These are phyloP conservation scores for Plecturocebus donacophilus DNA, from an alignment of 2,113 vertebrate genomes.

Conservation along the genomic window DNA sequence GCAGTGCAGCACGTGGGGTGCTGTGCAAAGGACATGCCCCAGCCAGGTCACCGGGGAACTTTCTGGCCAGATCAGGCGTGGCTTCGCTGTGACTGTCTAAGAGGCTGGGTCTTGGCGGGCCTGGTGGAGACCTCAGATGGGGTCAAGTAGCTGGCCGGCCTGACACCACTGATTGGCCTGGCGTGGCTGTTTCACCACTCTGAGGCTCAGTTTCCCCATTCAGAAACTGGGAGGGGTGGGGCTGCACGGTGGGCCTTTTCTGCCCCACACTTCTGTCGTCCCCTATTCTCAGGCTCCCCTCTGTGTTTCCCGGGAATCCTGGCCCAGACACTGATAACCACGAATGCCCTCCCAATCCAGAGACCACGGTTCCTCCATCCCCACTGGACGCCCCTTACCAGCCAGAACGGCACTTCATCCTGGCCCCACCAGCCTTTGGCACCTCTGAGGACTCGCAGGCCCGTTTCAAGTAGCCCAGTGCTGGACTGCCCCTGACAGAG, in stretches of 20 bases:
- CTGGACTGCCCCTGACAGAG: not conserved
- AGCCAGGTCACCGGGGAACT: not conserved
- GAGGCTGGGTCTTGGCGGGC: not conserved
- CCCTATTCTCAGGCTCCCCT: not conserved
- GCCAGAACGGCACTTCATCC: not conserved
- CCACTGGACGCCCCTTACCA: too few species aligned
- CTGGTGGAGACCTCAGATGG: not conserved
- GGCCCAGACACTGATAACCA: rapidly evolving
- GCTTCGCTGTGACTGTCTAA: not conserved
- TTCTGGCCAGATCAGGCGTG: not conserved
- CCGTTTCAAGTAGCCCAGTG: not conserved
- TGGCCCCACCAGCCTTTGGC: not conserved
- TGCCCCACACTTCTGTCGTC: too few species aligned
- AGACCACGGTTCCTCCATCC: not conserved
- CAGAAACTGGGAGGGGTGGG: not conserved
- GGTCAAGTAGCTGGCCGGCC: not conserved
- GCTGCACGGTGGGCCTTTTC: not conserved
- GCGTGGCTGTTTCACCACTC: rapidly evolving
- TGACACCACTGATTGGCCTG: not conserved
- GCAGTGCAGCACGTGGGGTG: not conserved
- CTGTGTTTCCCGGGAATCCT: not conserved
- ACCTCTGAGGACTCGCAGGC: not conserved
- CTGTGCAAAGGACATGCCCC: not conserved
- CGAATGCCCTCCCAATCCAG: not conserved
- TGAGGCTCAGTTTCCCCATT: not conserved